Evolutionary conservation across 2,113 vertebrate species (phyloP).

Genomic region (Leptobrachium ailaonicum): DNA sequence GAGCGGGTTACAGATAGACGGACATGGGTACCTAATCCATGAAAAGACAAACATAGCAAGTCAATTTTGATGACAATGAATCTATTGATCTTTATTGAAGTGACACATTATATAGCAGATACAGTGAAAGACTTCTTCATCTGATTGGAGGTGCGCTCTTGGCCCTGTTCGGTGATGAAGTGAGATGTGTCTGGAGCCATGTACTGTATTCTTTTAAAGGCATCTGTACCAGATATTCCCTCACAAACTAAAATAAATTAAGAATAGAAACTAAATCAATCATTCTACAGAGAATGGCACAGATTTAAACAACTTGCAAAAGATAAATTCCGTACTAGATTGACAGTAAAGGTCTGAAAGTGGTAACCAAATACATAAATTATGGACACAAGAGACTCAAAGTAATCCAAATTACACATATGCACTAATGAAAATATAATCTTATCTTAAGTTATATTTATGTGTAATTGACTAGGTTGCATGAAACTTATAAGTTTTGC

Average conservation of each 20-base stretch:
- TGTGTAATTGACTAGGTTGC: too few species aligned
- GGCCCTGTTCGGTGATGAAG: constrained; percentile 5
- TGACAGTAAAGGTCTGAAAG: too few species aligned
- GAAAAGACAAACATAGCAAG: not conserved
- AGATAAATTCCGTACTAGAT: too few species aligned
- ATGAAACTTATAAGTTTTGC: too few species aligned
- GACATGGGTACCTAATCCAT: too few species aligned
- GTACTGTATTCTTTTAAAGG: constrained; percentile 63
- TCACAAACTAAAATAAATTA: constrained; percentile 64
- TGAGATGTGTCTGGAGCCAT: constrained; percentile 64
- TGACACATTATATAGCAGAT: not conserved
- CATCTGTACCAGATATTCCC: constrained; percentile 70
- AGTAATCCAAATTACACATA: too few species aligned
- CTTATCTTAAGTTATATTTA: too few species aligned
- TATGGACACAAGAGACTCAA: too few species aligned
- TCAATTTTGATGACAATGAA: not conserved
- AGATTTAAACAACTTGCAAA: too few species aligned
- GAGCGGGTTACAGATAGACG: too few species aligned
- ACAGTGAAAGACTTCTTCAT: not conserved
- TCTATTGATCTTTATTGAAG: not conserved
- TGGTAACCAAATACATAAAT: too few species aligned
- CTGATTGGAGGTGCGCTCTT: constrained; percentile 42
- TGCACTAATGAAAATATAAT: too few species aligned
- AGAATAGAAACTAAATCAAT: not conserved
- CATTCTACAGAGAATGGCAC: not conserved